Evolutionary conservation across 2,113 vertebrate genomes (phyloP).

Genomic region (Arothron firmamentum): DNA sequence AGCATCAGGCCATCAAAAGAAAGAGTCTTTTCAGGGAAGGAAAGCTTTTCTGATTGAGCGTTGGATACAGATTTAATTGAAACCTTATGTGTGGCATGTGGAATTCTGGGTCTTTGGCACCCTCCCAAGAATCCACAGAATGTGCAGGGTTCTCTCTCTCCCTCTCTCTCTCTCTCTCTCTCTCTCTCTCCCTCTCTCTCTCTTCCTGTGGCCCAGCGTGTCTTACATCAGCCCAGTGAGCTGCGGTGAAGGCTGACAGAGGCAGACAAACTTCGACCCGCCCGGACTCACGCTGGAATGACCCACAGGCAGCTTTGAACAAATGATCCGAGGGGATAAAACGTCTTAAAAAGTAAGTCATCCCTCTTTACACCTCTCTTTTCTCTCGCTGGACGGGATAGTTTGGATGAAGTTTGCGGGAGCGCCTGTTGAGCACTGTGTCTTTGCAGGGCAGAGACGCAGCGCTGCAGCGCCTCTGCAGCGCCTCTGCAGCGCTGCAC

Average conservation of each 20-base stretch:
- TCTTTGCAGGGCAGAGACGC: slow-evolving; percentile 28
- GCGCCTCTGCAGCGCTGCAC: slow-evolving; percentile 22
- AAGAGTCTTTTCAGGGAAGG: slow-evolving; percentile 63
- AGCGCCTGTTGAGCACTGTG: slow-evolving; percentile 25
- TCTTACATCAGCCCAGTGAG: slow-evolving; percentile 91
- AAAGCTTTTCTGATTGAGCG: slow-evolving; percentile 78
- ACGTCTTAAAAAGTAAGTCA: slow-evolving; percentile 63
- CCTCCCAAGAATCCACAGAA: slow-evolving; percentile 92
- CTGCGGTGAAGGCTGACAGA: slow-evolving; percentile 48
- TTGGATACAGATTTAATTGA: slow-evolving; percentile 84
- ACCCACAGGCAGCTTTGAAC: slow-evolving; percentile 40
- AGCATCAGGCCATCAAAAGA: slow-evolving; percentile 76
- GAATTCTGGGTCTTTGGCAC: slow-evolving; percentile 93
- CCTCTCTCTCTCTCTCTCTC: slow-evolving; percentile 26
- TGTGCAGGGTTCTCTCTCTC: slow-evolving; percentile 68
- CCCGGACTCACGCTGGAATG: slow-evolving; percentile 62
- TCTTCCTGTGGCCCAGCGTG: slow-evolving; percentile 73
- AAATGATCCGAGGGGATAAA: slow-evolving; percentile 72
- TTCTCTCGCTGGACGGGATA: slow-evolving; percentile 1
- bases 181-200: slow-evolving; percentile 15
- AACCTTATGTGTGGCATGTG: slow-evolving; percentile 90
- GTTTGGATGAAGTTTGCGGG: neutral
- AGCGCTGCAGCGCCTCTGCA: neutral
- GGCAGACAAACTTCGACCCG: slow-evolving; percentile 30
- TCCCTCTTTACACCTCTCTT: neutral